Evolutionary conservation across 1,140 invertebrate species (phyloP), one percentile per base, ranked within the genome.

Genomic region (Lutraria rhynchaena): DNA sequence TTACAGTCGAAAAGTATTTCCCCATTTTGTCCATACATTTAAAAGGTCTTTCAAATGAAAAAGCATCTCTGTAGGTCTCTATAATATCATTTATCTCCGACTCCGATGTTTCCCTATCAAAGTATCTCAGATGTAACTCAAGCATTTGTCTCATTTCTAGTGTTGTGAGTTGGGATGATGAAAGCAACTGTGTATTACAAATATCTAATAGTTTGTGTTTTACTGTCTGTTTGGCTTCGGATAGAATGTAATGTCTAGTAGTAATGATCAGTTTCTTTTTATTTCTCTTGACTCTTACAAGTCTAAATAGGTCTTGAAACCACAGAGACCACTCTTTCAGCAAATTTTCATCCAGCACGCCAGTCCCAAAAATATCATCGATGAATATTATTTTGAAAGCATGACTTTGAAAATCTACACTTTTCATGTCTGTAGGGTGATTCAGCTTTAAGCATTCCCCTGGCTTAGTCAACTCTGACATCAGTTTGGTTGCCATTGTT

Each of bases 361-460:
- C 71, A 17, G 53, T 55, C 2, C 71, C 71, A 46, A 75, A 75
- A 4, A 75, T 75, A 27, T 75, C 71, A 37, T 75, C 71, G 19
- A 75, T 75, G 19, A 75, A 29, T n/a, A 75, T 31, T 19, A 29
- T 61, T 17, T 44, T 13, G 31, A 35, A 35, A 13, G 29, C 27
- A 9, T 46, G 24, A 11, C 13, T 15, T 5, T 3, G 9, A 5
- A 58, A 24, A 58, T 55, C 53, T 22, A 75, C n/a, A 1, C 46
- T 5, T 22, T 53, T 19, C 71, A 53, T 60, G 17, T 75, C 71
- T 3, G 22, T 19, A 4, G 37, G n/a, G 9, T 41, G 3, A 3
- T 7, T 19, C 17, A 75, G n/a, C 27, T 61, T 60, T 19, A 75
- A 3, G 33, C 71, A 60, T n/a, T n/a, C 5, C 11, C 29, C 37